Conservation (phyloP, 2,888 invertebrate species). For the Sphaerophoria rueppellii region DNA sequence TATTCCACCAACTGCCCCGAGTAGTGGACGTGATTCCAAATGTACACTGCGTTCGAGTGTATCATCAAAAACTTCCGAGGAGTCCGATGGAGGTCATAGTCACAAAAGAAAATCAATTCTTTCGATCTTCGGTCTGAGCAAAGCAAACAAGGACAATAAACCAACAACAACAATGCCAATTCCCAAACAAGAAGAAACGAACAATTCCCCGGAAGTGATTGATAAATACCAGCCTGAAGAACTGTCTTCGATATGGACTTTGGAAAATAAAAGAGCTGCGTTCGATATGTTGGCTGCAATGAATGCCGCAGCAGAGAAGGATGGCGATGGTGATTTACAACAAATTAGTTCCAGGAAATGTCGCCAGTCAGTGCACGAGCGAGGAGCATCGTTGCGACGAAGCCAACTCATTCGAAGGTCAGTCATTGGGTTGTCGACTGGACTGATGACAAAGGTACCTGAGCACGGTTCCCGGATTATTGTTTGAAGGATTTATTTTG, state of each 20-base stretch:
- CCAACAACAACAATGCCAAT: slow-evolving; percentile 3
- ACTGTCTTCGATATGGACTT: slow-evolving; percentile 79
- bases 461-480: slow-evolving; percentile 58
- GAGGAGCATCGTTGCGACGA: slow-evolving; percentile 77
- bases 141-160: slow-evolving; percentile 57
- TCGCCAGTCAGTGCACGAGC: slow-evolving; percentile 78
- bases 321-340: slow-evolving; percentile 41
- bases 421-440: slow-evolving; percentile 53
- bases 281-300: slow-evolving; percentile 81
- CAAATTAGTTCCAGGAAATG: slow-evolving; percentile 75
- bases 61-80: slow-evolving; percentile 78
- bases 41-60: slow-evolving; percentile 77
- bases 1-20: slow-evolving; percentile 57
- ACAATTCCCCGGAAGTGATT: slow-evolving; percentile 31
- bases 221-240: slow-evolving; percentile 73
- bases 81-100: slow-evolving; percentile 77
- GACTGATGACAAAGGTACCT: slow-evolving; percentile 13
- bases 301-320: slow-evolving; percentile 78
- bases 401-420: slow-evolving; percentile 73
- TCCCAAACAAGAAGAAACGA: slow-evolving; percentile 25
- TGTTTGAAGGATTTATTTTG: slow-evolving; percentile 17
- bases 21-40: slow-evolving; percentile 42
- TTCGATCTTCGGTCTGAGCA: slow-evolving; percentile 78
- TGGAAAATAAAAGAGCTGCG: slow-evolving; percentile 80
- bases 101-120: slow-evolving; percentile 79